Evolutionary conservation across 1,140 invertebrate species (phyloP).

Genomic region (Plectrocnemia conspersa): DNA sequence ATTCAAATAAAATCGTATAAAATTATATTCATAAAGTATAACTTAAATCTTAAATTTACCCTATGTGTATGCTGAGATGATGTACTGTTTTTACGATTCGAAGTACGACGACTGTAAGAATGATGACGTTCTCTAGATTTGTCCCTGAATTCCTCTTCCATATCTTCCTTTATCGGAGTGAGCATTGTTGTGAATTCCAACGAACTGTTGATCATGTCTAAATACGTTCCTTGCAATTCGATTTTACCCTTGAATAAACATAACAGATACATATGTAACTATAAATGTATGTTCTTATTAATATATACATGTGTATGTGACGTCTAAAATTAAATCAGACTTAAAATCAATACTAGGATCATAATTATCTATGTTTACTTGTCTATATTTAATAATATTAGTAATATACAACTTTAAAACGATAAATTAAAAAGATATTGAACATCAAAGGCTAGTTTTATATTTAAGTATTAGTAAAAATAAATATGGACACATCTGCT

Average conservation of each 20-base stretch:
- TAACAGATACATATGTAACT: no score
- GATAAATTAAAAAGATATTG: not conserved
- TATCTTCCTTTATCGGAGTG: slow-evolving; percentile 7
- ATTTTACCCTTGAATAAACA: slow-evolving; percentile 52
- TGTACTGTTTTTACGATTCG: slow-evolving; percentile 8
- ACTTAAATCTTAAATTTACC: not conserved
- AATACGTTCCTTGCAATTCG: slow-evolving; percentile 59
- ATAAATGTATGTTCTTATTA: no score
- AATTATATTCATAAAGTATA: not conserved
- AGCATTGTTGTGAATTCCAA: slow-evolving; percentile 56
- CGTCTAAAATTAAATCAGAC: no score
- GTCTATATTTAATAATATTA: no score
- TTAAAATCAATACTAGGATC: no score
- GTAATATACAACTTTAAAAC: no score
- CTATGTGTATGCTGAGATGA: slow-evolving; percentile 12
- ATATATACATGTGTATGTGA: no score
- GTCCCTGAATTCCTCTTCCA: slow-evolving; percentile 1
- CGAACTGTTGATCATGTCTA: slow-evolving; percentile 55
- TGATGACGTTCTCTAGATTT: not conserved
- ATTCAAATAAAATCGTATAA: not conserved
- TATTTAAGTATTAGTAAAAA: no score
- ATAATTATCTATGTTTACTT: no score
- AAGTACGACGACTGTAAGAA: not conserved
- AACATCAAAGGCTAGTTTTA: not conserved
- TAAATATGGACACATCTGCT: no score